Conservation (phyloP, 2,113 vertebrate genomes). For the Cairina moschata region DNA sequence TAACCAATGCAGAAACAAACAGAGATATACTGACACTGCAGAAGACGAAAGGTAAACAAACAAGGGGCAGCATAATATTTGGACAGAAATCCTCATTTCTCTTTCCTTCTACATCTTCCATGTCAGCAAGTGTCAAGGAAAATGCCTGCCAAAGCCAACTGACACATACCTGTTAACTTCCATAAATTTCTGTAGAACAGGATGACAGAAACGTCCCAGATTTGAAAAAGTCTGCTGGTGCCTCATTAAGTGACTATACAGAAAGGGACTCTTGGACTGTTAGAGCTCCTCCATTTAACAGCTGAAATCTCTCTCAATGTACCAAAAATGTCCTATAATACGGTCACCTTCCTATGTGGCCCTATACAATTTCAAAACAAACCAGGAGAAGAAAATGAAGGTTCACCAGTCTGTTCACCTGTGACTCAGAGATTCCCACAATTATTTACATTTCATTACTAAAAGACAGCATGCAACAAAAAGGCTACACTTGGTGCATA, state of each 20-base stretch:
- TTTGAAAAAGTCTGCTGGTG: neutral
- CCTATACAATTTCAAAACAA: neutral
- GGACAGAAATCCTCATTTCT: neutral
- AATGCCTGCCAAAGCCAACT: neutral
- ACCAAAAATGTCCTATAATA: neutral
- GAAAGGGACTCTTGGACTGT: neutral
- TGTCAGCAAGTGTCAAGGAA: neutral
- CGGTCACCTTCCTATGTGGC: neutral
- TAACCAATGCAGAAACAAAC: neutral
- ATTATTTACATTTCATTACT: neutral
- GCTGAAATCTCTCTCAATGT: neutral
- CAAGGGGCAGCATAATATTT: neutral
- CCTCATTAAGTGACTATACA: neutral
- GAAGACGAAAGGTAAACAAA: conserved; percentile 1
- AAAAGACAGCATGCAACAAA: neutral
- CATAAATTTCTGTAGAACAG: neutral
- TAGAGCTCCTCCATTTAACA: neutral
- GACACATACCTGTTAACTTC: neutral
- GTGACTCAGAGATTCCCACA: neutral
- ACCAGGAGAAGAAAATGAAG: neutral
- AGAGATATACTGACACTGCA: neutral
- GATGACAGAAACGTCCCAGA: neutral
- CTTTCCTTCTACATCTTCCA: neutral
- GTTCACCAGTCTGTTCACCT: neutral
- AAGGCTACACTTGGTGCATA: neutral